Conservation (phyloP, 2,797 vertebrate genomes). For the Myotis findleyi region DNA sequence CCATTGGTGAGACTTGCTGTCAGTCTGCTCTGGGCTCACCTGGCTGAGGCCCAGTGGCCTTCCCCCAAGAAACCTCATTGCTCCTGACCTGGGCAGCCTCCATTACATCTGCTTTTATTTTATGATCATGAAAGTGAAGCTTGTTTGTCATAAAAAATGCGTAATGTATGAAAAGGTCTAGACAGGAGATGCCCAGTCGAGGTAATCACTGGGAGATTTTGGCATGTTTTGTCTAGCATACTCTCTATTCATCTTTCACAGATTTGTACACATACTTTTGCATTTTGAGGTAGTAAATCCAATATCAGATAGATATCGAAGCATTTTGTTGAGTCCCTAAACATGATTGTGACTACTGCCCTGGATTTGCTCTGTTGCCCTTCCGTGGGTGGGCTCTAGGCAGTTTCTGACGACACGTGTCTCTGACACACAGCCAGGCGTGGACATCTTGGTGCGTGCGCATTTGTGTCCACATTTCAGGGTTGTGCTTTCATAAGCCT, state of each 20-base stretch:
- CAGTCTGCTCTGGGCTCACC: neutral
- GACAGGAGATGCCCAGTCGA: neutral
- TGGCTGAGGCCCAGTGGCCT: neutral
- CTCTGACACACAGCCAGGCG: neutral
- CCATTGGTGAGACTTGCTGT: accelerated
- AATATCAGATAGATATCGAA: neutral
- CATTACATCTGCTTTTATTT: neutral
- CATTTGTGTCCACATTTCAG: neutral
- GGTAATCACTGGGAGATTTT: neutral
- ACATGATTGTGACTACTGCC: neutral
- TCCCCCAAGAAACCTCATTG: neutral
- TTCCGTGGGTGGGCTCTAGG: accelerated
- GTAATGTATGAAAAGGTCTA: neutral
- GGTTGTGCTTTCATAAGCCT: neutral
- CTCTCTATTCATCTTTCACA: neutral
- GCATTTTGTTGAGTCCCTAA: neutral
- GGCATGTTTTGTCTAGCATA: neutral
- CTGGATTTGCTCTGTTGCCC: neutral
- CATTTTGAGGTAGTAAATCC: conserved; percentile 42
- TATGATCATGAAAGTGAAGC: neutral
- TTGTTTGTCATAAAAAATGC: conserved; percentile 24
- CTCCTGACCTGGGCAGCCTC: neutral
- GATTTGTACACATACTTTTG: neutral
- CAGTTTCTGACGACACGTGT: neutral
- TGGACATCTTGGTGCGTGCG: no score